Percentiles rank a stretch among this genome's conserved stretches.
These are phyloP conservation scores for Drosophila anomelani DNA, from an alignment of 2,888 invertebrate genomes.

Conservation along the genomic window DNA sequence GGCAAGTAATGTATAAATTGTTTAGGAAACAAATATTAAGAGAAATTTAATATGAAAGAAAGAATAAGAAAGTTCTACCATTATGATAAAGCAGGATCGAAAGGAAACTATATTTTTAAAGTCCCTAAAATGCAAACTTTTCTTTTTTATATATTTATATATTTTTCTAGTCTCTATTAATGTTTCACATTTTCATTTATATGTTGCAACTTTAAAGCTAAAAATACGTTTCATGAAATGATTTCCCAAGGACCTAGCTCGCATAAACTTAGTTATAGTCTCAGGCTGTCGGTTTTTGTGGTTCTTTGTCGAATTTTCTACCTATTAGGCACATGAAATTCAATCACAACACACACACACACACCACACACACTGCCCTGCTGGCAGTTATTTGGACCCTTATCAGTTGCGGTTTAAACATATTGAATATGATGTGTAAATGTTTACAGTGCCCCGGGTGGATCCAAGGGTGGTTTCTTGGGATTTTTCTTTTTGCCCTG, in stretches of 20 bases:
- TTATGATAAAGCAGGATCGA: neutral
- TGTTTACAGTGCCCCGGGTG: conserved; percentile 31
- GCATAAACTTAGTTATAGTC: conserved; percentile 14
- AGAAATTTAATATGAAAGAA: too few relatives aligned
- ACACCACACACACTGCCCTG: conserved; percentile 9
- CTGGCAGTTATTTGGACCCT: conserved; percentile 61
- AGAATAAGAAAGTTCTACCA: too few relatives aligned
- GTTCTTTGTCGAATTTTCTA: conserved; percentile 76
- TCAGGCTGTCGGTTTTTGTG: conserved; percentile 8
- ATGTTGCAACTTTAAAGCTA: neutral
- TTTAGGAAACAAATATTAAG: neutral
- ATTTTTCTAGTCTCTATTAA: too few relatives aligned
- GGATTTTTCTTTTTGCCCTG: conserved; percentile 15
- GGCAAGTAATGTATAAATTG: neutral
- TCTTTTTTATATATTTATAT: too few relatives aligned
- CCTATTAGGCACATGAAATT: conserved; percentile 80
- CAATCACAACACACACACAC: conserved; percentile 66
- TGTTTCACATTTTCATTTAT: too few relatives aligned
- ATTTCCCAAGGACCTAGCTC: neutral
- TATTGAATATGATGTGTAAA: conserved; percentile 71
- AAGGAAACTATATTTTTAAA: neutral
- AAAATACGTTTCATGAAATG: neutral
- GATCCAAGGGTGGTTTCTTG: conserved; percentile 19
- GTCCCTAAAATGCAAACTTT: neutral
- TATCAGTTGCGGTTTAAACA: conserved; percentile 65